Percentiles rank a stretch among this genome's conserved stretches.
Conservation (phyloP, 1,140 invertebrate species). For the Chrysomallon squamiferum region DNA sequence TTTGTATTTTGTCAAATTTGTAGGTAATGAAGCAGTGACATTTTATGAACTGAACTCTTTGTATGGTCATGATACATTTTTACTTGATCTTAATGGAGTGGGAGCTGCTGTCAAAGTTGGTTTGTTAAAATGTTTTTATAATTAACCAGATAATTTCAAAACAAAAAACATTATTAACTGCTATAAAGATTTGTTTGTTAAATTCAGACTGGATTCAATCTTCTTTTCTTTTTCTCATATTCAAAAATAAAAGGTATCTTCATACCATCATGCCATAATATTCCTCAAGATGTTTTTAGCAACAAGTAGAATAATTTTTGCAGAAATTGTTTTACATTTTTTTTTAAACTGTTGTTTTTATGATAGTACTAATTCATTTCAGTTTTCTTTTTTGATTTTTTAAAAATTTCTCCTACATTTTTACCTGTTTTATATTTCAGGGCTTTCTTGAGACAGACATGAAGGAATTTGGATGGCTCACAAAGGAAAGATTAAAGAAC, state of each 20-base stretch:
- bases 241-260: no score
- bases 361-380: no score
- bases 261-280: no score
- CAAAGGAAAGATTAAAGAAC: constrained; percentile 5
- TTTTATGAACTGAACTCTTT: constrained; percentile 62
- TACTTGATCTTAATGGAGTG: constrained; percentile 62
- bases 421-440: no score
- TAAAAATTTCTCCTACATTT: no score
- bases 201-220: not conserved
- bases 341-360: no score
- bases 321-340: no score
- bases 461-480: constrained; percentile 21
- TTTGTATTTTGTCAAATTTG: no score
- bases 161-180: not conserved
- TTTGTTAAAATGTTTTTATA: not conserved
- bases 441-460: constrained; percentile 36
- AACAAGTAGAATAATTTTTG: no score
- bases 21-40: constrained; percentile 59
- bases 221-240: not conserved
- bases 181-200: not conserved
- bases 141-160: not conserved
- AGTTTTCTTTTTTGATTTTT: no score
- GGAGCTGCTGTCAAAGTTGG: constrained; percentile 61
- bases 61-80: constrained; percentile 65
- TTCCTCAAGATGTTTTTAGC: no score